Evolutionary conservation across 2,888 invertebrate genomes (phyloP).

Genomic region (Ophioninae sp.): DNA sequence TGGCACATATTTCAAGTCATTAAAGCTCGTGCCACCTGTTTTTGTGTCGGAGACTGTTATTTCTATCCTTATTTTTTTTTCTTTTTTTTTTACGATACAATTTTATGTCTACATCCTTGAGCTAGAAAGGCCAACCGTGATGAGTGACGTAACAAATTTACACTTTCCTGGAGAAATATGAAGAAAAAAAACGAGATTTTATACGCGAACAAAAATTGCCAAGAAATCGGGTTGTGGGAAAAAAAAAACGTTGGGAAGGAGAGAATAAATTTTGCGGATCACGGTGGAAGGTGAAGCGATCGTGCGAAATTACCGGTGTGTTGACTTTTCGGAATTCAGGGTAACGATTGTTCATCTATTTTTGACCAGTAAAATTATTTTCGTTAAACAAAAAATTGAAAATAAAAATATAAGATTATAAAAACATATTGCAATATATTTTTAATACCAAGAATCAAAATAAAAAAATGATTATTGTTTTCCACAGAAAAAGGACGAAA

Average conservation of each 20-base stretch:
- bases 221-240: not conserved
- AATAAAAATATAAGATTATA: too few relatives aligned
- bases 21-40: constrained; percentile 33
- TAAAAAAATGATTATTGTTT: too few relatives aligned
- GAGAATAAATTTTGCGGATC: not conserved
- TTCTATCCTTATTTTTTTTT: constrained; percentile 1
- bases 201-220: not conserved
- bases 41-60: constrained; percentile 28
- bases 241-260: constrained; percentile 3
- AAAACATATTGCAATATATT: too few relatives aligned
- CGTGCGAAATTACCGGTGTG: not conserved
- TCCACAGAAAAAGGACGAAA: too few relatives aligned
- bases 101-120: constrained; percentile 62
- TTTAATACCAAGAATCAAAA: too few relatives aligned
- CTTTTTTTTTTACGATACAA: constrained; percentile 46
- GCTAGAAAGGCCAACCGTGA: constrained; percentile 54
- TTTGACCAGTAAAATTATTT: too few relatives aligned
- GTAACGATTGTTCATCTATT: not conserved
- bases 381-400: not conserved
- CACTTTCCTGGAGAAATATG: not conserved
- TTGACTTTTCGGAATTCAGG: not conserved
- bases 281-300: not conserved
- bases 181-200: constrained; percentile 22
- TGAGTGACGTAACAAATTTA: constrained; percentile 14
- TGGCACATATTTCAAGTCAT: constrained; percentile 11